Base-by-base conservation (phyloP, 2,797 vertebrate species). In the Artibeus jamaicensis region DNA sequence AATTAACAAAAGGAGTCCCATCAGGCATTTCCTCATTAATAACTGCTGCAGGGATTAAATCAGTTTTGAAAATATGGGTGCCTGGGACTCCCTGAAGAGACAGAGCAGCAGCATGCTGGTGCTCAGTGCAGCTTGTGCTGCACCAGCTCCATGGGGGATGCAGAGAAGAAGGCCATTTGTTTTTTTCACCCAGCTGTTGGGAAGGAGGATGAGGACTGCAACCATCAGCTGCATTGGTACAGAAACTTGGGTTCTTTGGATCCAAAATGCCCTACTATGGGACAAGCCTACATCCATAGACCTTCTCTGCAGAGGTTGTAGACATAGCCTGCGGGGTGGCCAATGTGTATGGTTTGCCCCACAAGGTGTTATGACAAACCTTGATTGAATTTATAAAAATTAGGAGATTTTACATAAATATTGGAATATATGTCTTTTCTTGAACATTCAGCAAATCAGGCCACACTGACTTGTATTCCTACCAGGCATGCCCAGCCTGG, bases 81-180 rank as follows among this genome's bases (percentile, higher is more conserved):
- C 39, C 34, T 44, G 9, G 50, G 46, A 32, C 42, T 59, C 29
- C 29, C 24, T 11, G 1, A 8, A 32, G 37, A 65, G 50, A 42
- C 29, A 6, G 46, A 57, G 9, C 48, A 22, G 29, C 0, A 1
- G 29, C 44, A 37, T 39, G 24, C 44, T 0, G 2, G 14, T 3
- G 0, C 62, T 68, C 55, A 50, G 22, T 1, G 1, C 8, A 9
- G 29, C 42, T 14, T 32, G 21, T 12, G 18, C 85, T 37, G 11
- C 24, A 2, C 68, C 4, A 50, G 37, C 14, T 22, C 19, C 9
- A 37, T 21, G 9, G 22, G 16, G 65, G 37, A 21, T 1, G 0
- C 0, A 5, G 4, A 39, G 29, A 59, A 77, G 70, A 32, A 84
- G 26, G 37, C 29, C 12, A 2, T n/a, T 48, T 82, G 32, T 44